phyloP scores from a whole-genome alignment of 2,888 invertebrate species.

The Cephalotes varians region DNA sequence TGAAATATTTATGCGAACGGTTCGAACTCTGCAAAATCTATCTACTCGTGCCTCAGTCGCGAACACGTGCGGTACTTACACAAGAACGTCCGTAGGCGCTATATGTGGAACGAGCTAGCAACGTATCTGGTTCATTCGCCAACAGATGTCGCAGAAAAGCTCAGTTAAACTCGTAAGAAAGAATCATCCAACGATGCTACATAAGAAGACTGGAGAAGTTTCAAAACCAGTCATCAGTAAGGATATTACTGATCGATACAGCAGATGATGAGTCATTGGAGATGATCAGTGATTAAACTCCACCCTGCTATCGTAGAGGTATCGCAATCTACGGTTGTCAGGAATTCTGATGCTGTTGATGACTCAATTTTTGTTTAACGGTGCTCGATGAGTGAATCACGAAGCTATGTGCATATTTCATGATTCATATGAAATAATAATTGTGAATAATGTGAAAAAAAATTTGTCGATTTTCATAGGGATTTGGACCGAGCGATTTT shows the following conservation, averaged over 20 bases:
- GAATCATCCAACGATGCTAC: background rate
- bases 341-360: constrained; percentile 82
- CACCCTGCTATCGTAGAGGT: constrained; percentile 75
- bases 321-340: constrained; percentile 78
- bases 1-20: constrained; percentile 38
- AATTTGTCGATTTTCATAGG: no score
- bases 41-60: constrained; percentile 8
- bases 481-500: no score
- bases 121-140: background rate
- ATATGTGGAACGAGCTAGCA: background rate
- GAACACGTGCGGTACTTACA: constrained; percentile 12
- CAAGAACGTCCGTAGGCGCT: background rate
- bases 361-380: constrained; percentile 63
- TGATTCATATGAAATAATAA: no score
- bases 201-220: background rate
- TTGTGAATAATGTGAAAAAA: no score
- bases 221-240: constrained; percentile 79
- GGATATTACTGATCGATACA: constrained; percentile 83
- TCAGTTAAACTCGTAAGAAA: constrained; percentile 9
- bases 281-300: constrained; percentile 82
- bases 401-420: no score
- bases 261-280: constrained; percentile 81
- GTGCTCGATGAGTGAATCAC: no score
- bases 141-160: constrained; percentile 12
- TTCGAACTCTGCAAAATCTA: constrained; percentile 19